A percentile compares a stretch with the other conserved stretches of the same genome.
Evolutionary conservation across 2,797 vertebrate species (phyloP).

Genomic region (Valencia hispanica): DNA sequence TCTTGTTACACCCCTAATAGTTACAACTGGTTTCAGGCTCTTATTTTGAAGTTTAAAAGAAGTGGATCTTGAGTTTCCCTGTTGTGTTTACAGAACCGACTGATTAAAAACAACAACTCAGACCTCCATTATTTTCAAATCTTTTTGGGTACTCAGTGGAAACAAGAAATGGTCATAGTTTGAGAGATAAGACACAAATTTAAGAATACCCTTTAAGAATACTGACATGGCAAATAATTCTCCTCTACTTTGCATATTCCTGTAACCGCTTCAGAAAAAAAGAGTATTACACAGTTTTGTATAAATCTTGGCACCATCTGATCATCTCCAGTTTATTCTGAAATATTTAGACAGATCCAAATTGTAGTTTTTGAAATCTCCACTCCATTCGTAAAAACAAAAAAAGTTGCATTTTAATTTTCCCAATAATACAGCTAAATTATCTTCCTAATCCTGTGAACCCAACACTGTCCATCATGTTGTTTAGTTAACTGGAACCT

Average conservation of each 20-base stretch:
- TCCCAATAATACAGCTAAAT: too few species aligned
- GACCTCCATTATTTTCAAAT: too few species aligned
- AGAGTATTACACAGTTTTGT: background rate
- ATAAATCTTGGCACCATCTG: background rate
- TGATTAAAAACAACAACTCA: background rate
- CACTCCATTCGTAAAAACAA: background rate
- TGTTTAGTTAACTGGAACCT: too few species aligned
- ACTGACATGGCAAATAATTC: too few species aligned
- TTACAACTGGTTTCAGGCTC: background rate
- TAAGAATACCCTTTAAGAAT: too few species aligned
- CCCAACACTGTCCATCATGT: too few species aligned
- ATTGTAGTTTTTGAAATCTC: background rate
- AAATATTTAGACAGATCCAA: too few species aligned
- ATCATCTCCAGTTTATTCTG: background rate
- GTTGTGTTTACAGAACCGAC: background rate
- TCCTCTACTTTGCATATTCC: too few species aligned
- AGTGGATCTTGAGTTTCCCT: background rate
- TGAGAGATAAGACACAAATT: background rate
- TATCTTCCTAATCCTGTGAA: too few species aligned
- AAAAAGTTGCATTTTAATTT: background rate
- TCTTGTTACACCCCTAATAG: too few species aligned
- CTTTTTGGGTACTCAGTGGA: background rate
- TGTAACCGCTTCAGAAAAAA: too few species aligned
- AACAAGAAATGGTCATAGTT: background rate
- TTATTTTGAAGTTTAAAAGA: background rate